Conservation (phyloP, 2,113 vertebrate species). For the Oreocharis arfaki region DNA sequence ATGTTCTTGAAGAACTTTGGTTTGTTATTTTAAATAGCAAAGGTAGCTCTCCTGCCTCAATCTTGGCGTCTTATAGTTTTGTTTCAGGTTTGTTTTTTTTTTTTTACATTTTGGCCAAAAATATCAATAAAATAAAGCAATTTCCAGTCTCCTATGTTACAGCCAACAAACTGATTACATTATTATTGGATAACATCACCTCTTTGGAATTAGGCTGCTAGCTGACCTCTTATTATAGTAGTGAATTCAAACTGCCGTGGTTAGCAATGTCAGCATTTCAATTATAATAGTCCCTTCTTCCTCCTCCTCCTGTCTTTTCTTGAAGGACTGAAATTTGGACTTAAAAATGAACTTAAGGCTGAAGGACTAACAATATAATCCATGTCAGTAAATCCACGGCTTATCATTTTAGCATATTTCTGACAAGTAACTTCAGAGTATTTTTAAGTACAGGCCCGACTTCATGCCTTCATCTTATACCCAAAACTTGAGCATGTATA, state of each 20-base stretch:
- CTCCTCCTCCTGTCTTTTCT: not conserved
- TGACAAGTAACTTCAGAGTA: not conserved
- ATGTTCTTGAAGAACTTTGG: not conserved
- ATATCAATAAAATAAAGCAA: not conserved
- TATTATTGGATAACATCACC: conserved; percentile 51
- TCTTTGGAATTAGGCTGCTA: conserved; percentile 38
- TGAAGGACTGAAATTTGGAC: conserved; percentile 55
- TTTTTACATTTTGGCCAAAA: not conserved
- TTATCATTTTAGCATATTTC: conserved; percentile 18
- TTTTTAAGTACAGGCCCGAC: not conserved
- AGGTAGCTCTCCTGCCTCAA: not conserved
- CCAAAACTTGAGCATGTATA: not conserved
- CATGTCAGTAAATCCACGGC: not conserved
- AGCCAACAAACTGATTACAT: conserved; percentile 34
- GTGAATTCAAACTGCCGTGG: not conserved
- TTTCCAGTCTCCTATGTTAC: conserved; percentile 12
- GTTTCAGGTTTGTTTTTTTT: not conserved
- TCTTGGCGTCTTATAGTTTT: not conserved
- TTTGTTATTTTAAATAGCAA: conserved; percentile 17
- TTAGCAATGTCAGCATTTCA: conserved; percentile 51
- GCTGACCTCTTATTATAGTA: not conserved
- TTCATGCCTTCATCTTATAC: not conserved
- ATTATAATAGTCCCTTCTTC: conserved; percentile 11
- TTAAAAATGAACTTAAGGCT: conserved; percentile 49
- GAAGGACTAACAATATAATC: conserved; percentile 24